These are phyloP conservation scores for Amphiprion clarkii DNA, from an alignment of 2,797 vertebrate species.

Conservation along the genomic window DNA sequence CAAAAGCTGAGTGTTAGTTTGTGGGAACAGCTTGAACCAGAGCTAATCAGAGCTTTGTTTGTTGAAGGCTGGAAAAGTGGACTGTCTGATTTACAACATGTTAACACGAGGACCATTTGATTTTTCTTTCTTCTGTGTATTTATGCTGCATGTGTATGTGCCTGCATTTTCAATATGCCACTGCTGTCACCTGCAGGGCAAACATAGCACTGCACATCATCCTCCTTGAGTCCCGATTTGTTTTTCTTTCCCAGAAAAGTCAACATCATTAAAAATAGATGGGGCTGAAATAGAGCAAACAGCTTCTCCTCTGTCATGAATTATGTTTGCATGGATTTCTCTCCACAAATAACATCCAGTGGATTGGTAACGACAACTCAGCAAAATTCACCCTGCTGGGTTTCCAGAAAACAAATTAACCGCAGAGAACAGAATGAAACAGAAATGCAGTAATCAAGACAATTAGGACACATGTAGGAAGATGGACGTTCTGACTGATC, in stretches of 20 bases:
- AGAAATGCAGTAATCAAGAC: neutral
- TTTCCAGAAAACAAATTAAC: slow-evolving; percentile 14
- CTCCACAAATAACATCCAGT: slow-evolving; percentile 34
- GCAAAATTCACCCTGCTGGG: slow-evolving; percentile 14
- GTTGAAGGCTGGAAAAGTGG: slow-evolving; percentile 2
- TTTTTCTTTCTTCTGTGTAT: neutral
- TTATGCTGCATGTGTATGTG: neutral
- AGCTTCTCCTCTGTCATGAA: slow-evolving; percentile 45
- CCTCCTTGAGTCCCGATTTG: slow-evolving; percentile 8
- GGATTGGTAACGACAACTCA: slow-evolving; percentile 34
- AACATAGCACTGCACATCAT: slow-evolving; percentile 44
- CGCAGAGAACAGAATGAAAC: slow-evolving; percentile 4
- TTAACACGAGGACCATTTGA: neutral
- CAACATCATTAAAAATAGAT: slow-evolving; percentile 71
- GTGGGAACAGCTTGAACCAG: slow-evolving; percentile 8
- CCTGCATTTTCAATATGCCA: slow-evolving; percentile 53
- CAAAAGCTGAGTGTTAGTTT: slow-evolving; percentile 5
- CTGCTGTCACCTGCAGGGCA: slow-evolving; percentile 77
- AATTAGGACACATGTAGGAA: neutral
- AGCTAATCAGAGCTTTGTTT: slow-evolving; percentile 23
- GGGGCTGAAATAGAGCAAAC: slow-evolving; percentile 52
- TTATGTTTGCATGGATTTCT: slow-evolving; percentile 49
- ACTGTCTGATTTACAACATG: slow-evolving; percentile 3
- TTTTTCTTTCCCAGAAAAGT: slow-evolving; percentile 23
- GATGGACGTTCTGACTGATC: neutral